phyloP scores from a whole-genome alignment of 2,113 vertebrate genomes.

The rat (Rattus norvegicus) region DNA sequence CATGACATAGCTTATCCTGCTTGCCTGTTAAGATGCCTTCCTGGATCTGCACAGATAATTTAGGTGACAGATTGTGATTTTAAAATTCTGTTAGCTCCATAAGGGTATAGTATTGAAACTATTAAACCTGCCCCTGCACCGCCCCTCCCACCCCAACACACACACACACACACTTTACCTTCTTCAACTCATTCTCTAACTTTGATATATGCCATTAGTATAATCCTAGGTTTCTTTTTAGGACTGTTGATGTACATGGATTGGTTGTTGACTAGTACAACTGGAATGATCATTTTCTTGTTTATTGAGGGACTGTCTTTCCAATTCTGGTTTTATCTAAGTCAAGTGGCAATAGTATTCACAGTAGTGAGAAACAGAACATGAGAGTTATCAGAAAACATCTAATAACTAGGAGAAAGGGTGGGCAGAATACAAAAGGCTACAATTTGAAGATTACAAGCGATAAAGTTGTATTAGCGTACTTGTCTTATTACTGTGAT shows the following conservation, averaged over 20 bases:
- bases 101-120: background rate
- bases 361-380: background rate
- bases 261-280: constrained; percentile 21
- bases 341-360: background rate
- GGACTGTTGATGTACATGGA: background rate
- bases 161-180: background rate
- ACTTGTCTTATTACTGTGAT: background rate
- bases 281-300: constrained; percentile 4
- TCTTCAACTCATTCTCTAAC: background rate
- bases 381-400: background rate
- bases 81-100: constrained; percentile 47
- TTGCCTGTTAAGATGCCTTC: constrained; percentile 57
- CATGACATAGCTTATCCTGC: constrained; percentile 27
- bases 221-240: background rate
- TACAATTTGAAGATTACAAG: background rate
- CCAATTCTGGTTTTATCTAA: background rate
- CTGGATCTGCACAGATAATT: background rate
- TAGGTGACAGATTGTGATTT: background rate
- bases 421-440: background rate
- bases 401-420: constrained; percentile 5
- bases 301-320: background rate
- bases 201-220: background rate
- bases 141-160: no score
- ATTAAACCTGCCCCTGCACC: background rate
- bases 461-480: background rate